A percentile compares a stretch with the other conserved stretches of the same genome.
Evolutionary conservation across 1,140 invertebrate genomes (phyloP).

Genomic region (Panagrolaimus sp.): DNA sequence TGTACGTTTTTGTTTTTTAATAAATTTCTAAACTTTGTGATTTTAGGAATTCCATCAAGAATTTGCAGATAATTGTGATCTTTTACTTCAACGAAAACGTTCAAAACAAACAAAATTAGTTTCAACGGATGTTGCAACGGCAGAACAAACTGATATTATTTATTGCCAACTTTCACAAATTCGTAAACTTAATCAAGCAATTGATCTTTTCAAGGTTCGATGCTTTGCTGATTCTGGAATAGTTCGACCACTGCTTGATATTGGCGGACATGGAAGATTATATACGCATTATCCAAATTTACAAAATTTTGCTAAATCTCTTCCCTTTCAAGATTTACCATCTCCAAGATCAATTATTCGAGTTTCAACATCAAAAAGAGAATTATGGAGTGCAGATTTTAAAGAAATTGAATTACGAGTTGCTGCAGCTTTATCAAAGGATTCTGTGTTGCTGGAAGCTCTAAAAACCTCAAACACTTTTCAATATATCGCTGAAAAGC

Average conservation of each 20-base stretch:
- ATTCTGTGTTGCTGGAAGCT: not conserved
- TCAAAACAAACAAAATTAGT: not conserved
- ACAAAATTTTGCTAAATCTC: constrained; percentile 15
- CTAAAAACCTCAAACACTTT: not conserved
- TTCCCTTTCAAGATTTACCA: not conserved
- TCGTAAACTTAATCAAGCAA: not conserved
- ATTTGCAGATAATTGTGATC: not conserved
- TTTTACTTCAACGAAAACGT: not conserved
- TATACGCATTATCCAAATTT: not conserved
- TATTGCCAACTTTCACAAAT: constrained; percentile 11
- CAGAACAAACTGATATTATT: not conserved
- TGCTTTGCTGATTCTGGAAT: not conserved
- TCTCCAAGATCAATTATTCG: not conserved
- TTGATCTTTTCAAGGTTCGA: not conserved
- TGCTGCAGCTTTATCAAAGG: not conserved
- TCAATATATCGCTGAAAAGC: not conserved
- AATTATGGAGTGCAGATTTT: constrained; percentile 2
- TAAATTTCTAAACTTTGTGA: not conserved
- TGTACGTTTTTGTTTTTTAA: not conserved
- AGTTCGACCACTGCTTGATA: not conserved
- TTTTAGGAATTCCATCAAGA: constrained; percentile 6
- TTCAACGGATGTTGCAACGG: not conserved
- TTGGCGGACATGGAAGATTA: not conserved
- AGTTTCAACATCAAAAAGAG: not conserved
- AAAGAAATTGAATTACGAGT: constrained; percentile 9